Evolutionary conservation across 2,113 vertebrate genomes (phyloP), one percentile per base, ranked within the genome.

Genomic region (Dendrocopos noguchii): DNA sequence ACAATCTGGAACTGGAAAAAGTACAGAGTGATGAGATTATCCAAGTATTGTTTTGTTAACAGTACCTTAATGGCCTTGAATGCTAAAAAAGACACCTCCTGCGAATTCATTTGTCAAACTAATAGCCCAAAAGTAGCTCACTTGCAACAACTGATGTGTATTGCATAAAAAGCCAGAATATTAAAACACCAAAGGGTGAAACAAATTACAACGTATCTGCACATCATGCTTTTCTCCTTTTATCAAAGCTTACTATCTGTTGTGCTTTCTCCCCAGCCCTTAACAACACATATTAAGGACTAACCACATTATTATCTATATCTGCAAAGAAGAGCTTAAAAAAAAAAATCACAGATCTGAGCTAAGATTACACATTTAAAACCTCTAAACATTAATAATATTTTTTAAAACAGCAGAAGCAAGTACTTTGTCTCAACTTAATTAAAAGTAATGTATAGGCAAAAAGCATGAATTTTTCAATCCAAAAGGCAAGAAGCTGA

Each of bases 81-180:
- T 44, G 42, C 16, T 44, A 44, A 44, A 44, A 44, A 44, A 44
- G 42, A 44, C 42, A 44, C 42, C 15, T 44, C 42, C 42, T 7
- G 42, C 15, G 15, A 44, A 44, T 44, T 44, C 42, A 95, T 94
- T 96, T 94, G 84, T 94, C 92, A 92, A 91, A 77, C 2, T 89
- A 89, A 88, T 91, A 95, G 78, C 46, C 78, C 76, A 19, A 84
- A 88, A 44, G 84, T 63, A 81, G 60, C 56, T 93, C 64, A 56
- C 56, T 93, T 74, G 94, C 44, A 16, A 77, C 22, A 10, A 79
- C 63, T 87, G 84, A 91, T 77, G 79, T 7, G 1, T 72, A 42
- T 20, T 80, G 73, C 68, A 80, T 64, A 88, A 74, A 90, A 87
- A 66, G 12, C 19, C 33, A 88, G 66, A 93, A 70, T 70, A 92